A percentile compares a stretch with the other conserved stretches of the same genome.
Evolutionary conservation across 2,113 vertebrate species (phyloP).

Genomic region (Mobula birostris): DNA sequence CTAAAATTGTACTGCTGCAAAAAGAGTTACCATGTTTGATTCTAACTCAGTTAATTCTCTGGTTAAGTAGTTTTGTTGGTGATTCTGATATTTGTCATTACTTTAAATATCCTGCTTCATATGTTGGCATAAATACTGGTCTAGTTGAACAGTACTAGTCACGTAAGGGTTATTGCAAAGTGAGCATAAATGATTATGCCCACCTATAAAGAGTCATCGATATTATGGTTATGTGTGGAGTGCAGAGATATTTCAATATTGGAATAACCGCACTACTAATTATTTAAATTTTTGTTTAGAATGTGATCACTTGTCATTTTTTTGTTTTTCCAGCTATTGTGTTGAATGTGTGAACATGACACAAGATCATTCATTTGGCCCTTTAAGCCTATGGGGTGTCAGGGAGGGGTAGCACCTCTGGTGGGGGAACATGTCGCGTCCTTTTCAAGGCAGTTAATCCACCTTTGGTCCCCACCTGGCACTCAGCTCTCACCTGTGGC

Average conservation of each 20-base stretch:
- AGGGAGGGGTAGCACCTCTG: too few relatives aligned
- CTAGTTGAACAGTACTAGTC: background rate
- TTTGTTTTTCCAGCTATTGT: background rate
- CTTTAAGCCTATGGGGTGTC: too few relatives aligned
- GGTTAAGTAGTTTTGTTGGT: background rate
- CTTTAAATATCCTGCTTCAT: background rate
- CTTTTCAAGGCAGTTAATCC: too few relatives aligned
- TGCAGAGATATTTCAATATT: background rate
- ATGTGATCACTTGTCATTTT: background rate
- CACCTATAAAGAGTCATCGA: background rate
- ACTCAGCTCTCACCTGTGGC: too few relatives aligned
- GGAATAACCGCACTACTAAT: background rate
- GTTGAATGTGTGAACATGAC: too few relatives aligned
- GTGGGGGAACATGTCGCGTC: too few relatives aligned
- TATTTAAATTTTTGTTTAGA: background rate
- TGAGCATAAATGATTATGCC: background rate
- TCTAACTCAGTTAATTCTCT: background rate
- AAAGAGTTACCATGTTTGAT: background rate
- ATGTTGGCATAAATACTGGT: background rate
- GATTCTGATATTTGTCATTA: background rate
- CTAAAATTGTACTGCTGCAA: background rate
- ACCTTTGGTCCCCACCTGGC: too few relatives aligned
- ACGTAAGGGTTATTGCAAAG: background rate
- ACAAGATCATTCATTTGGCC: too few relatives aligned
- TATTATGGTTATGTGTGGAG: background rate